These are phyloP conservation scores for Oopsacas minuta DNA, from an alignment of 37 sponge, comb jelly and placozoan species.

Conservation along the genomic window DNA sequence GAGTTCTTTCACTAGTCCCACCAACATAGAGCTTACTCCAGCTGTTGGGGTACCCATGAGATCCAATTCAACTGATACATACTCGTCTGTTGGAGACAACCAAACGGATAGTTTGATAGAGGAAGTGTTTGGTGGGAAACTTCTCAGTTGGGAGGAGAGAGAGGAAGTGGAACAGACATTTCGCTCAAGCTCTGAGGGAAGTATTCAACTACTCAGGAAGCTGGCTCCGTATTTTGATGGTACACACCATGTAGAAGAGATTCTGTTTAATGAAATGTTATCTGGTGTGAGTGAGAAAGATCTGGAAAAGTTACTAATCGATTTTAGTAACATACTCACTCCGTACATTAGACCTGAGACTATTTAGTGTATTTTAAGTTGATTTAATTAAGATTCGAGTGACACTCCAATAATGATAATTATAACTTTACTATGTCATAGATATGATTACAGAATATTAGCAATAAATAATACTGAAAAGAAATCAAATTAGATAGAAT, in stretches of 20 bases:
- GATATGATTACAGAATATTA: background rate
- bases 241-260: background rate
- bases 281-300: conserved; percentile 6
- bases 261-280: background rate
- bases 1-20: conserved; percentile 5
- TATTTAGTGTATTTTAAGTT: background rate
- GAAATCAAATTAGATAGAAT: background rate
- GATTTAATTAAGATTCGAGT: background rate
- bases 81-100: background rate
- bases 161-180: background rate
- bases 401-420: too few relatives aligned
- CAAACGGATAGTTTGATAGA: background rate
- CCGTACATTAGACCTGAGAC: background rate
- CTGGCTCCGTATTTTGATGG: background rate
- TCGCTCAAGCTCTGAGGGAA: background rate
- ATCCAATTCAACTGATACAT: background rate
- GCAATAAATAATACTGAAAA: background rate
- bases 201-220: background rate
- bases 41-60: background rate
- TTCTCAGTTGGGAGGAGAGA: background rate
- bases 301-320: conserved; percentile 1
- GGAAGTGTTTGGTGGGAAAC: background rate
- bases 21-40: background rate
- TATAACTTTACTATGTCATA: too few relatives aligned
- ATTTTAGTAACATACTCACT: background rate